Evolutionary conservation across 2,113 vertebrate species (phyloP).

Genomic region (Pontoporia blainvillei): DNA sequence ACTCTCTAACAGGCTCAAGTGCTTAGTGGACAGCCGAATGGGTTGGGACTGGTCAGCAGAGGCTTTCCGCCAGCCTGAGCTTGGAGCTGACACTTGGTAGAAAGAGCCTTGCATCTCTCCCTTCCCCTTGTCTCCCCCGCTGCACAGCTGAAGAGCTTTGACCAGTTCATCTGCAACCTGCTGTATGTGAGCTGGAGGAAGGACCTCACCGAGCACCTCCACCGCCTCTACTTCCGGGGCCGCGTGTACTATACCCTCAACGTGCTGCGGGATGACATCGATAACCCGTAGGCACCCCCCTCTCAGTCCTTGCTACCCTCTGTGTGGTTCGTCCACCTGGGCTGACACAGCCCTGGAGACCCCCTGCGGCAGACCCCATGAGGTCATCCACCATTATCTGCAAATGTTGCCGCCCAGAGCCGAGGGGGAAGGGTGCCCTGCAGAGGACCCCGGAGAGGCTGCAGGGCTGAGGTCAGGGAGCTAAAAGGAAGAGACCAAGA

Average conservation of each 20-base stretch:
- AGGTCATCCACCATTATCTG: not conserved
- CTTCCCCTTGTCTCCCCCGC: not conserved
- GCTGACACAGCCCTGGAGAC: not conserved
- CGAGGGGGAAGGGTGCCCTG: rapidly evolving
- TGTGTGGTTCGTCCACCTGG: rapidly evolving
- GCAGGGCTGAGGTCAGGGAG: not conserved
- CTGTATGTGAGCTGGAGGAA: constrained; percentile 95
- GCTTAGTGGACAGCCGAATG: not conserved
- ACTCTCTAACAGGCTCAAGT: not conserved
- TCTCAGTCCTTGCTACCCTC: not conserved
- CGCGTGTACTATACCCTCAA: constrained; percentile 95
- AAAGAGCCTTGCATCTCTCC: not conserved
- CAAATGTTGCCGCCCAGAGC: not conserved
- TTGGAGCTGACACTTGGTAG: not conserved
- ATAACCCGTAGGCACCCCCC: constrained; percentile 91
- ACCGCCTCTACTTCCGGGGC: constrained; percentile 90
- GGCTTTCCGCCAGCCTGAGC: not conserved
- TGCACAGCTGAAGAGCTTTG: constrained; percentile 91
- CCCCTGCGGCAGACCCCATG: not conserved
- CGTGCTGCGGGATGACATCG: constrained; percentile 88
- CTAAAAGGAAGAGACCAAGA: not conserved
- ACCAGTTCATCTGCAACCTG: constrained; percentile 93
- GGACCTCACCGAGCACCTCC: constrained; percentile 92
- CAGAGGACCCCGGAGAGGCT: not conserved
- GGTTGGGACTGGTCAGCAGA: not conserved